A percentile compares a stretch with the other conserved stretches of the same genome.
These are phyloP conservation scores for Tragelaphus scriptus DNA, from an alignment of 2,113 vertebrate genomes.

Conservation along the genomic window DNA sequence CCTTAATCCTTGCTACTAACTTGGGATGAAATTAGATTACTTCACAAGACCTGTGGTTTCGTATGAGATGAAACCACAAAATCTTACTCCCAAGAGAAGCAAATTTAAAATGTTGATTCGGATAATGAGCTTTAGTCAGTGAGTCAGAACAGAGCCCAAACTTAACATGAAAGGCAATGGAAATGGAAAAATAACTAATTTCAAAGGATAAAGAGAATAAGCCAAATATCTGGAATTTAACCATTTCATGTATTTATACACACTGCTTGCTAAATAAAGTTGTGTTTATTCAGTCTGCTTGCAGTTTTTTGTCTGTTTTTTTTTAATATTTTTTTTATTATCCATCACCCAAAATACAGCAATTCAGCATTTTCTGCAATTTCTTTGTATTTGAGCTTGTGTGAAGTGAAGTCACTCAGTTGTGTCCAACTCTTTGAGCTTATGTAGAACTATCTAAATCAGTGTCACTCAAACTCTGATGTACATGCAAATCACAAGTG, in stretches of 20 bases:
- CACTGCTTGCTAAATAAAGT: neutral
- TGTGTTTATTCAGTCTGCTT: neutral
- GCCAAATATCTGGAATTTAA: neutral
- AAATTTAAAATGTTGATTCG: slow-evolving; percentile 16
- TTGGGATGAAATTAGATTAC: neutral
- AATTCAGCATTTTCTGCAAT: neutral
- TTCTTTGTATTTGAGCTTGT: neutral
- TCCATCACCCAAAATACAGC: neutral
- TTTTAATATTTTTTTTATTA: neutral
- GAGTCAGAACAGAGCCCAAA: neutral
- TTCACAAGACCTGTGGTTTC: neutral
- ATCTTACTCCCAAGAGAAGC: neutral
- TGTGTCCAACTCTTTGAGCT: neutral
- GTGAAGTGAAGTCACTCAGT: no score
- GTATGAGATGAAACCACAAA: slow-evolving; percentile 12
- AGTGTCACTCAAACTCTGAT: neutral
- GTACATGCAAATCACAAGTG: neutral
- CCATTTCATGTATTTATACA: neutral
- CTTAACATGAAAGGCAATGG: neutral
- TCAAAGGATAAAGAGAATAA: neutral
- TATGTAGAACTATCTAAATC: neutral
- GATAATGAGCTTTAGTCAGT: neutral
- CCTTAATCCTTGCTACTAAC: neutral
- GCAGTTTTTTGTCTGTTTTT: neutral
- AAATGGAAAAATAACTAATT: slow-evolving; percentile 5